A percentile compares a stretch with the other conserved stretches of the same genome.
These are phyloP conservation scores for Plumapathes pennacea DNA, from an alignment of 92 coral and sea anemone genomes.

Conservation along the genomic window DNA sequence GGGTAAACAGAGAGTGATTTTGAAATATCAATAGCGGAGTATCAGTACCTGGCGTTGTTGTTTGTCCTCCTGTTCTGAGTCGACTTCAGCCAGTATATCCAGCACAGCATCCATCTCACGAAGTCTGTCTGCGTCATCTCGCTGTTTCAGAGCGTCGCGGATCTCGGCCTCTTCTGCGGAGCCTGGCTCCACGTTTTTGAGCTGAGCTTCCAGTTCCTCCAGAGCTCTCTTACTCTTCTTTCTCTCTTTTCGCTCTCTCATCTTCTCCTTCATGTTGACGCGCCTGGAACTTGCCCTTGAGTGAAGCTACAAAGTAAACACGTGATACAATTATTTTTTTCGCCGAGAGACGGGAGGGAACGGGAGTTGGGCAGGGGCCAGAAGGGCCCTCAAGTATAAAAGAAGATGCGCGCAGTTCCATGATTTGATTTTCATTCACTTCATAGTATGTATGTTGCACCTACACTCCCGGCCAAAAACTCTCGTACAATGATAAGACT, in stretches of 20 bases:
- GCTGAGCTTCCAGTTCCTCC: constrained; percentile 77
- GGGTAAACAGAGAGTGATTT: too few species aligned
- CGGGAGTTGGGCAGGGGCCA: neutral
- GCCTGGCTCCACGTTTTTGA: constrained; percentile 74
- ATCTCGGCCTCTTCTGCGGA: constrained; percentile 82
- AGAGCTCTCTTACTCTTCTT: constrained; percentile 62
- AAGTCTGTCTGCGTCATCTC: constrained; percentile 57
- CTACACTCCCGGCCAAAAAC: too few species aligned
- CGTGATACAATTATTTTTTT: neutral
- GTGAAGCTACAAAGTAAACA: constrained; percentile 48
- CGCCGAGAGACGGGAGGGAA: neutral
- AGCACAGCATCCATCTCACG: constrained; percentile 63
- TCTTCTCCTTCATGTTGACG: constrained; percentile 80
- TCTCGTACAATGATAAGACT: too few species aligned
- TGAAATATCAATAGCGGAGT: too few species aligned
- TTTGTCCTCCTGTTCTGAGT: constrained; percentile 55
- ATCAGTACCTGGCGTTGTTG: constrained; percentile 42
- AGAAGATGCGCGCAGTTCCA: too few species aligned
- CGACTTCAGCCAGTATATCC: constrained; percentile 62
- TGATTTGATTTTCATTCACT: too few species aligned
- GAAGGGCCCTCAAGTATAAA: neutral
- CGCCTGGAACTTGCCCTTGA: constrained; percentile 59
- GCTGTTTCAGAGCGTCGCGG: constrained; percentile 58
- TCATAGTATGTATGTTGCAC: too few species aligned
- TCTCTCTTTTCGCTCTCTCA: constrained; percentile 81